Evolutionary conservation across 2,888 invertebrate genomes (phyloP), one percentile per base, ranked within the genome.

Genomic region (Apantesis nais): DNA sequence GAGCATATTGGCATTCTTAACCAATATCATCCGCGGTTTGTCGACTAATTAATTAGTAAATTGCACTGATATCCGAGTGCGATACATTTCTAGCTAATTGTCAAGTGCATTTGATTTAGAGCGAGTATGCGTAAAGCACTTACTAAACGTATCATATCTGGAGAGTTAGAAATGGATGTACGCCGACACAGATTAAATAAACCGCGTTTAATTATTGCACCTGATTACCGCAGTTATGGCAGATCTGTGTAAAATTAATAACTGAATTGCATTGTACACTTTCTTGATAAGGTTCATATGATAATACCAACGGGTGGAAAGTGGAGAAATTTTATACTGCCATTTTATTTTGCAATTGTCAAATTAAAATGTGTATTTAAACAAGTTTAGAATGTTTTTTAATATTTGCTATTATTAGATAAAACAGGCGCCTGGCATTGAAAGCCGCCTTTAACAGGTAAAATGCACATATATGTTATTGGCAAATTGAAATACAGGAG

Each of bases 41-140:
- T 76, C 73, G 84, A 81, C 83, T 77, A 76, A 84, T 84, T 86
- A 83, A 87, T 86, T 87, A 87, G 82, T 80, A 77, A 84, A 88
- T 88, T 84, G 82, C 84, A 77, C 82, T 84, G 78, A 79, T 77
- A 85, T 83, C 72, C 78, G 72, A 76, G 74, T 76, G 75, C 74
- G 73, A 76, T 80, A 75, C 80, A 86, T 83, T 82, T 80, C 73
- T 52, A 70, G 70, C 74, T 84, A 87, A 86, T 86, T 83, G 81
- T 79, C 75, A 81, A 83, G 80, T 82, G 83, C 83, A 81, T 84
- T 86, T 84, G 80, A 86, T 81, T 88, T 86, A 87, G 81, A 77
- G 84, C 81, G 76, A 80, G 81, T 81, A 82, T 79, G 76, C 74
- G 69, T 62, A 74, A 71, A 73, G 70, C 67, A 74, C 71, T 78